A percentile compares a stretch with the other conserved stretches of the same genome.
Evolutionary conservation across 2,797 vertebrate species (phyloP).

Genomic region (Muscicapa comitata): DNA sequence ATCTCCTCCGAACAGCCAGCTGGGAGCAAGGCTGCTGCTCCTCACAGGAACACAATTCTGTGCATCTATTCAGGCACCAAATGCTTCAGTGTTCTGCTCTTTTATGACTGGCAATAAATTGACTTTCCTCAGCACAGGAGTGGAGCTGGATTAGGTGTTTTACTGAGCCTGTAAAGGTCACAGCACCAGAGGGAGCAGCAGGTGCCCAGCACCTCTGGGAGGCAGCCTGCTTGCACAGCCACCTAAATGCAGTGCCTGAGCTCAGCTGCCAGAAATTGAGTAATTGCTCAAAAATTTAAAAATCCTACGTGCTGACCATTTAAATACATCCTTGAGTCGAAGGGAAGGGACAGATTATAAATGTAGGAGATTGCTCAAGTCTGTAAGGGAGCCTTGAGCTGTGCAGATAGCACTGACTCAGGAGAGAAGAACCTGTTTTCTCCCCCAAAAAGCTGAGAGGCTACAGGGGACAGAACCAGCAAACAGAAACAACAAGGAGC

Average conservation of each 20-base stretch:
- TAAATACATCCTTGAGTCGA: neutral
- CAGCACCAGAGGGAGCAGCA: neutral
- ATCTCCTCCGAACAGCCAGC: neutral
- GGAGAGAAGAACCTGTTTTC: neutral
- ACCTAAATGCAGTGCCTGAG: neutral
- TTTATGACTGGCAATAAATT: neutral
- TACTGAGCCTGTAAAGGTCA: neutral
- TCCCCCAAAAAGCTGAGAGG: neutral
- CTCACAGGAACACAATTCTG: rapidly evolving
- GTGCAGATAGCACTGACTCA: neutral
- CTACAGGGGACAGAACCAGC: neutral
- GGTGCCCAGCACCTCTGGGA: neutral
- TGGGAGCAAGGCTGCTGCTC: neutral
- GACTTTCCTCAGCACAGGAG: neutral
- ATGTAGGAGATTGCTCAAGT: neutral
- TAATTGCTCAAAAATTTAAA: neutral
- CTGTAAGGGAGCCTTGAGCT: neutral
- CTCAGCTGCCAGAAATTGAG: neutral
- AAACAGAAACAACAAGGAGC: neutral
- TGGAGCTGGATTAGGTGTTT: neutral
- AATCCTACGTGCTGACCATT: neutral
- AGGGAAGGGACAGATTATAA: neutral
- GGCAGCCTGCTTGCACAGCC: neutral
- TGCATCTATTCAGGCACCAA: neutral
- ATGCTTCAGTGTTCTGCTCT: neutral